Evolutionary conservation across 23 tunicate genomes (phyloP), one percentile per base, ranked within the genome.

Genomic region (Oikopleura vanhoeffeni): DNA sequence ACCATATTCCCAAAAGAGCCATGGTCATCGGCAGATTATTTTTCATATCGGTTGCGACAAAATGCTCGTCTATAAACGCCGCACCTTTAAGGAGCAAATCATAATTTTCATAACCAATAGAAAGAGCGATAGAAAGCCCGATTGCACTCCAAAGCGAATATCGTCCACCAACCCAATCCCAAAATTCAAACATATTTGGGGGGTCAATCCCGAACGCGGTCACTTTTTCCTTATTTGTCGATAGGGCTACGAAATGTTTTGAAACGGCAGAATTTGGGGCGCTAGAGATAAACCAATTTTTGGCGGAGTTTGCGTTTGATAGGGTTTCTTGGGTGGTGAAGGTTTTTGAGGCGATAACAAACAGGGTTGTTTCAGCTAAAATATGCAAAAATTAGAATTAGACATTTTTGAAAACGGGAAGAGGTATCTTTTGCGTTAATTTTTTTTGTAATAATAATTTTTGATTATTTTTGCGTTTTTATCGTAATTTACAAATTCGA

Each of bases 131-230:
- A 1, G 98, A 94, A 83, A 94, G 57, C 4, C 98, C 98, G 76
- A 94, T 94, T 0, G 98, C 95, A 0, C 96, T 90, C 98, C 98
- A 94, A 39, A 94, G 76, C 0, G 98, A 94, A 67, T 94, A 94
- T 85, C 98, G 85, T 76, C 98, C 98, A 39, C 98, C 98, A 41
- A 94, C 98, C 98, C 98, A 94, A 49, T 94, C 98, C 98, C 98
- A 94, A 58, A 94, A 94, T 76, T 89, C 98, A 84, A 94, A 94
- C 98, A 94, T 94, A 86, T 94, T 94, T 38, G 90, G 83, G 0
- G 91, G 85, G 76, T 94, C 95, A 41, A 94, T 94, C 41, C 98
- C 98, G 85, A 94, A 94, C 24, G 85, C 95, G 30, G 95, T 76
- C 57, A 94, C 98, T 88, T 94, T 94, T 40, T 85, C 88, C 18